Evolutionary conservation across 2,113 vertebrate genomes (phyloP), one percentile per base, ranked within the genome.

Genomic region (Actenoides lindsayi): DNA sequence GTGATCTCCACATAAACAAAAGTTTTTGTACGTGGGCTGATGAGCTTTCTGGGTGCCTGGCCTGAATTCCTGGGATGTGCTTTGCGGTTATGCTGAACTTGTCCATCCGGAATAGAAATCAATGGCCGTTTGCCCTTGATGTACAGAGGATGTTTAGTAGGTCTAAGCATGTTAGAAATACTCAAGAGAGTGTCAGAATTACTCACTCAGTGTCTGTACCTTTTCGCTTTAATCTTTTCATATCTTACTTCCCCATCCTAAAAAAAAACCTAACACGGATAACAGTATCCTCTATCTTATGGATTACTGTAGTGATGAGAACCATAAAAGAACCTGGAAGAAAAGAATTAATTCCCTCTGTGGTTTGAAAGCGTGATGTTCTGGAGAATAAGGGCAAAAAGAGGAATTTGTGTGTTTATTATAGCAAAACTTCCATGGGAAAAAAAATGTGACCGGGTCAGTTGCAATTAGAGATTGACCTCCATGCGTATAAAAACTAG

Each of bases 371-470:
- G 28, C 46, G 9, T 51, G 57, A 44, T 75, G 57, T 77, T 77
- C 50, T 94, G 35, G 68, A 80, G 62, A 76, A 27, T 18, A 57
- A 62, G 70, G 24, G 24, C 74, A 93, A n/a, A 95, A 91, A 64
- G 60, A 91, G 13, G 19, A 76, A 59, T 93, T 71, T 57, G 2
- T 60, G 16, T 44, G 5, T 83, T 93, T 94, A 76, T 87, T 93
- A 24, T 41, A 78, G 44, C 15, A 87, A 71, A 83, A 57, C 39
- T 95, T 69, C 81, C 79, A 8, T 51, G 62, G 71, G 50, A 10
- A 74, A 82, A 83, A 91, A 91, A 57, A 46, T n/a, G 48, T 91
- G 84, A 83, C 63, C 54, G 60, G 39, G 39, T 92, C 93, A 78
- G 9, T 41, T 14, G 28, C 50, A 90, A 85, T 90, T 95, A 79